Percentiles rank a stretch among this genome's conserved stretches.
Conservation (phyloP, 1,140 invertebrate genomes). For the Holcopasites calliopsidis region DNA sequence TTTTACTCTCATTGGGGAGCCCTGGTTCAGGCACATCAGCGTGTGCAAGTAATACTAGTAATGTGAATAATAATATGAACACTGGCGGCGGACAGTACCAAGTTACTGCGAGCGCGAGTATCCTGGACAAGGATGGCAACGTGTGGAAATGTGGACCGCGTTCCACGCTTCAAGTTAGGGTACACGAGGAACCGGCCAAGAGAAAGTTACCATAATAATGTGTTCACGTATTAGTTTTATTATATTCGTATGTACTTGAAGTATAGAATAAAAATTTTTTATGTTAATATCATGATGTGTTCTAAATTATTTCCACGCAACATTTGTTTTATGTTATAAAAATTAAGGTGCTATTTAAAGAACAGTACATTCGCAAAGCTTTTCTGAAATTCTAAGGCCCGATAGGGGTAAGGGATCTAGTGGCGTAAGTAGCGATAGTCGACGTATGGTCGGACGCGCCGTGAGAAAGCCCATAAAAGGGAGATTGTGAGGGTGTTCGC, state of each 20-base stretch:
- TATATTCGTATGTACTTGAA: not conserved
- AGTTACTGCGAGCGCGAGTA: constrained; percentile 85
- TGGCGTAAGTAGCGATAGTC: constrained; percentile 54
- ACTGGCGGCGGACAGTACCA: constrained; percentile 80
- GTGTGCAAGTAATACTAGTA: constrained; percentile 16
- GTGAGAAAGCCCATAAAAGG: constrained; percentile 61
- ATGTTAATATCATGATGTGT: not conserved
- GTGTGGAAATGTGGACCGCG: constrained; percentile 89
- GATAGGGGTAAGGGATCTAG: not conserved
- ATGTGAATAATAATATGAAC: constrained; percentile 9
- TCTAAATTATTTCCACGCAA: not conserved
- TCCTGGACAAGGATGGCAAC: constrained; percentile 86
- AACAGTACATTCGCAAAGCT: no score
- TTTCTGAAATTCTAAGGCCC: not conserved
- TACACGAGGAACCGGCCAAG: constrained; percentile 83
- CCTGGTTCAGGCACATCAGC: constrained; percentile 17
- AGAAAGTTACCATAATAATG: constrained; percentile 67
- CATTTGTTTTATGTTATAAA: not conserved
- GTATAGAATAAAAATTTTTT: constrained; percentile 14
- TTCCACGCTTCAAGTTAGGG: constrained; percentile 84
- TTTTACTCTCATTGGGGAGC: constrained; percentile 82
- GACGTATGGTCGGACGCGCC: constrained; percentile 53
- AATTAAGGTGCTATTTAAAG: not conserved
- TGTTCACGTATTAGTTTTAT: not conserved
- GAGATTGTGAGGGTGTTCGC: constrained; percentile 53